These are phyloP conservation scores for Xestia c-nigrum DNA, from an alignment of 2,888 invertebrate species.

Conservation along the genomic window DNA sequence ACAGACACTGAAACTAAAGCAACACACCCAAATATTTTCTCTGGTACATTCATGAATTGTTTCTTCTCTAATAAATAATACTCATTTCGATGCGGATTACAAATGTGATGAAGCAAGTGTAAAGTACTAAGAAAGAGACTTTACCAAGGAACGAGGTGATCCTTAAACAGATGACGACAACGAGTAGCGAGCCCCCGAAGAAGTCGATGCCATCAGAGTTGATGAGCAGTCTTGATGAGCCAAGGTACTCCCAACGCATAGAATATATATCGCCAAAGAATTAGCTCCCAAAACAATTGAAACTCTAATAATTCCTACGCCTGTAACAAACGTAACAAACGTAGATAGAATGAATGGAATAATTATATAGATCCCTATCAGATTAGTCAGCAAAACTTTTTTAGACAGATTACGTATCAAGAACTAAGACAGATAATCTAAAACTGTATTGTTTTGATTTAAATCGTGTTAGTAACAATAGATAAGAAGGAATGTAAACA, in stretches of 20 bases:
- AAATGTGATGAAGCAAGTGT: slow-evolving; percentile 93
- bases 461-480: slow-evolving; percentile 24
- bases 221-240: slow-evolving; percentile 95
- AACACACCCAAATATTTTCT: too few species aligned
- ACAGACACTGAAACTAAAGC: too few species aligned
- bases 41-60: too few species aligned
- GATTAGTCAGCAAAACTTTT: not conserved
- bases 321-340: slow-evolving; percentile 87
- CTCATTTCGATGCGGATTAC: slow-evolving; percentile 95
- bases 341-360: slow-evolving; percentile 59
- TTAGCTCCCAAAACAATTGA: slow-evolving; percentile 97
- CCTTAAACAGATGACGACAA: slow-evolving; percentile 94
- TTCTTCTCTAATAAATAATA: slow-evolving; percentile 84
- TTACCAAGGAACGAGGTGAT: slow-evolving; percentile 92
- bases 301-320: slow-evolving; percentile 96
- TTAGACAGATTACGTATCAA: not conserved
- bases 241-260: slow-evolving; percentile 96
- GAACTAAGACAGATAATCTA: slow-evolving; percentile 25
- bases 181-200: slow-evolving; percentile 94
- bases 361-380: slow-evolving; percentile 14
- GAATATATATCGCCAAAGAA: slow-evolving; percentile 92
- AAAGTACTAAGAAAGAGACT: slow-evolving; percentile 92
- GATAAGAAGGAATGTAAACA: slow-evolving; percentile 30
- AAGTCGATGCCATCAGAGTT: slow-evolving; percentile 95
- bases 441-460: slow-evolving; percentile 19